Evolutionary conservation across 2,888 invertebrate species (phyloP).

Genomic region (Troglohyphantes excavatus): DNA sequence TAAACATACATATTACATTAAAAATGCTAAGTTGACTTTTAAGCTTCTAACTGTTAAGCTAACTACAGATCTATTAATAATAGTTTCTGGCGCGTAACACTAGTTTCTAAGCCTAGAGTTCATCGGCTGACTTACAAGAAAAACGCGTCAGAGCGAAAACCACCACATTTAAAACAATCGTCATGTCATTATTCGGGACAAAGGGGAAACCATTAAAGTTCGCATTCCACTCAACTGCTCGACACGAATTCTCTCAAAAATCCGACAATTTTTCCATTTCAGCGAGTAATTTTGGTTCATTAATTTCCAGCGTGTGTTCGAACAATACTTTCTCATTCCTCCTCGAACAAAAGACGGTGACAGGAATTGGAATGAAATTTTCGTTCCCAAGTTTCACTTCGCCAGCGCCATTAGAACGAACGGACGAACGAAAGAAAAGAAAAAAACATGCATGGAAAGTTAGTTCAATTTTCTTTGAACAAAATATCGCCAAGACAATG

Average conservation of each 20-base stretch:
- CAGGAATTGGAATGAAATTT: slow-evolving; percentile 61
- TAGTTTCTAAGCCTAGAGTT: not conserved
- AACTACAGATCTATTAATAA: too few relatives aligned
- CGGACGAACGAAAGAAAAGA: slow-evolving; percentile 17
- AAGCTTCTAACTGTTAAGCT: too few relatives aligned
- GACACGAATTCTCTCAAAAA: slow-evolving; percentile 28
- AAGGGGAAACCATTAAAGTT: slow-evolving; percentile 57
- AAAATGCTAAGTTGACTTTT: too few relatives aligned
- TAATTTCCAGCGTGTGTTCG: slow-evolving; percentile 34
- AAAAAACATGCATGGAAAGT: not conserved
- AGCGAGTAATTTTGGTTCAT: slow-evolving; percentile 59
- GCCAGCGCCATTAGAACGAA: slow-evolving; percentile 12
- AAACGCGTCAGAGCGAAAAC: not conserved
- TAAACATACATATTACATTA: too few relatives aligned
- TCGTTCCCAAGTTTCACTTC: slow-evolving; percentile 9
- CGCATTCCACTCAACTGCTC: slow-evolving; percentile 30
- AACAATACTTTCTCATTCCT: slow-evolving; percentile 19
- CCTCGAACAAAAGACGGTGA: slow-evolving; percentile 31
- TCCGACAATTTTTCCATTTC: slow-evolving; percentile 31
- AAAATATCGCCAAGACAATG: slow-evolving; percentile 23
- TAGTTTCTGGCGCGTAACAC: too few relatives aligned
- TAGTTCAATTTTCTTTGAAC: slow-evolving; percentile 8
- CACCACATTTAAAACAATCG: slow-evolving; percentile 35
- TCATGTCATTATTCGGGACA: slow-evolving; percentile 33
- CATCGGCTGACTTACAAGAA: not conserved